These are phyloP conservation scores for Jordanella pulchra DNA, from an alignment of 2,797 vertebrate genomes.

Conservation along the genomic window DNA sequence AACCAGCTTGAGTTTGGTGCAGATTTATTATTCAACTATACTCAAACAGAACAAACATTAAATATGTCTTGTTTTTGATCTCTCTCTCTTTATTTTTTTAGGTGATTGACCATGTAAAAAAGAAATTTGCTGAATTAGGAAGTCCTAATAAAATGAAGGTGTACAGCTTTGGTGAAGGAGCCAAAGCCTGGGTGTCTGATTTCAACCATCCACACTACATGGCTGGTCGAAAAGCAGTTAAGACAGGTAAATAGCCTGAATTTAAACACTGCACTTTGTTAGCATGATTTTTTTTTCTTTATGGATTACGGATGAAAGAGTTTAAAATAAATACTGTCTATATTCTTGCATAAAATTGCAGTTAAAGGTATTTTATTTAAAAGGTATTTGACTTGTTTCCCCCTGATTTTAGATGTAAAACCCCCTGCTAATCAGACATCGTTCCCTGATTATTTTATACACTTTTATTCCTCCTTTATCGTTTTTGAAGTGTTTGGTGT, in stretches of 20 bases:
- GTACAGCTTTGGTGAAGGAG: slow-evolving; percentile 84
- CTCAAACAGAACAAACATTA: neutral
- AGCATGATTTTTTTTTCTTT: neutral
- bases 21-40: slow-evolving; percentile 73
- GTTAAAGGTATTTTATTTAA: neutral
- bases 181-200: slow-evolving; percentile 96
- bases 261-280: neutral
- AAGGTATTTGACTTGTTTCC: too few species aligned
- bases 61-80: neutral
- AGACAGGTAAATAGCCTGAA: slow-evolving; percentile 76
- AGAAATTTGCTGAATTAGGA: slow-evolving; percentile 85
- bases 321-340: neutral
- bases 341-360: too few species aligned
- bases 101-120: slow-evolving; percentile 86
- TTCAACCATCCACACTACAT: slow-evolving; percentile 96
- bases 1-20: slow-evolving; percentile 24
- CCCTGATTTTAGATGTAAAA: neutral
- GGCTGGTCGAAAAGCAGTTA: slow-evolving; percentile 92
- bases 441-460: neutral
- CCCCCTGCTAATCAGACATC: neutral
- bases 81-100: slow-evolving; percentile 41
- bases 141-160: slow-evolving; percentile 93
- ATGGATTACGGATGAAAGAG: neutral
- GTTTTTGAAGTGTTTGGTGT: slow-evolving; percentile 87
- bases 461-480: neutral